Evolutionary conservation across 1,140 invertebrate species (phyloP).

Genomic region (Eulimnadia texana): DNA sequence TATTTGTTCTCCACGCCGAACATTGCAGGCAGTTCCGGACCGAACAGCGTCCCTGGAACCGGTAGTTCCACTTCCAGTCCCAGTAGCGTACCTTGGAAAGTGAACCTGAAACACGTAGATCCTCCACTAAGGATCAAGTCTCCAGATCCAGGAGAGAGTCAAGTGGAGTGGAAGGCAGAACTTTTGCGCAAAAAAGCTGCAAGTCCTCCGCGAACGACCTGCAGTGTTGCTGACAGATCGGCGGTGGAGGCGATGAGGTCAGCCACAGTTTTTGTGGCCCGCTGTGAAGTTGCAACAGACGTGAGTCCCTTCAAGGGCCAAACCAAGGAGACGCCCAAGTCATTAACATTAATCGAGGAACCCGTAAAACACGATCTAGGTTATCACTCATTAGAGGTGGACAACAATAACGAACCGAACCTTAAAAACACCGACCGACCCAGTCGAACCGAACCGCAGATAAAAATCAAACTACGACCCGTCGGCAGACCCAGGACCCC

Average conservation of each 20-base stretch:
- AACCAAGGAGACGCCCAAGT: background rate
- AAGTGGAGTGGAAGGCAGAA: background rate
- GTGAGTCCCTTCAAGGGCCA: background rate
- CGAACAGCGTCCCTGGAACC: background rate
- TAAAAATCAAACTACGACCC: background rate
- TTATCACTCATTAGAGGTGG: slow-evolving; percentile 2
- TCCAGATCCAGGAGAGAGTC: background rate
- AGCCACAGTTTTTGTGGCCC: background rate
- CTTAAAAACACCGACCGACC: background rate
- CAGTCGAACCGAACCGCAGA: background rate
- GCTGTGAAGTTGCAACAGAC: background rate
- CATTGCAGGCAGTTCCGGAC: background rate
- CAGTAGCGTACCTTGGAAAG: slow-evolving; percentile 3
- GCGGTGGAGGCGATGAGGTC: background rate
- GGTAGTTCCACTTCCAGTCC: background rate
- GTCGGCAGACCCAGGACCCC: background rate
- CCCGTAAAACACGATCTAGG: background rate
- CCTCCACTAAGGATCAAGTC: background rate
- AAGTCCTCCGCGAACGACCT: background rate
- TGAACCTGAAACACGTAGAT: slow-evolving; percentile 13
- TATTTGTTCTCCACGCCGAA: background rate
- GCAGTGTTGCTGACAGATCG: background rate
- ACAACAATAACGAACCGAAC: background rate
- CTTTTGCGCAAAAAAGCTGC: slow-evolving; percentile 1
- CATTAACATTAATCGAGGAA: background rate